A percentile compares a stretch with the other conserved stretches of the same genome.
Conservation (phyloP, 2,113 vertebrate species). For the Ochotona princeps region DNA sequence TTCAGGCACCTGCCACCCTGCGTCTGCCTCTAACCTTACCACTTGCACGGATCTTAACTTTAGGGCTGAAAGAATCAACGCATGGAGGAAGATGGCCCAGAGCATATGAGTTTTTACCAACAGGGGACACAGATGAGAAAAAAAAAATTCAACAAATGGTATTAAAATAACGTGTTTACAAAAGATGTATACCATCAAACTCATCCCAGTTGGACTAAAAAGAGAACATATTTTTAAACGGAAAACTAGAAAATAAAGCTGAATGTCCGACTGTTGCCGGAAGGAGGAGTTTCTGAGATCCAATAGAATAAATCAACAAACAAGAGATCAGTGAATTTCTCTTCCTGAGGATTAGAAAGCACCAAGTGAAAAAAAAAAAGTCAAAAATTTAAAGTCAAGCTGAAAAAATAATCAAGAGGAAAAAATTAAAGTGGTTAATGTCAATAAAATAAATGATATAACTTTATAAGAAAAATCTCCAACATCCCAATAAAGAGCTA, state of each 20-base stretch:
- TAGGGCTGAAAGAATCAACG: constrained; percentile 41
- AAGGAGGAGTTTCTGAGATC: constrained; percentile 47
- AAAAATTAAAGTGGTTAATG: constrained; percentile 1
- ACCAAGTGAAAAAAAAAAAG: not conserved
- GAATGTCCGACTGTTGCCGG: constrained; percentile 42
- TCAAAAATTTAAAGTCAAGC: constrained; percentile 22
- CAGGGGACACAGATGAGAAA: constrained; percentile 48
- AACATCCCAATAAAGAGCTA: not conserved
- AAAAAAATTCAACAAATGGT: constrained; percentile 23
- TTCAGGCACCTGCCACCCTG: not conserved
- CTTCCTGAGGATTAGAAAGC: constrained; percentile 17
- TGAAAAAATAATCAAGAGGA: constrained; percentile 42
- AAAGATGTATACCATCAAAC: not conserved
- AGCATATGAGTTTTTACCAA: constrained; percentile 17
- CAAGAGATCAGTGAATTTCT: constrained; percentile 50
- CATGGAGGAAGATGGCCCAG: constrained; percentile 6
- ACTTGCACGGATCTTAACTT: constrained; percentile 54
- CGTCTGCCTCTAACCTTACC: not conserved
- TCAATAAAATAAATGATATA: not conserved
- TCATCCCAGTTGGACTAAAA: constrained; percentile 2
- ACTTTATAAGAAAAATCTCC: constrained; percentile 20
- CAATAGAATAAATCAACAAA: constrained; percentile 24
- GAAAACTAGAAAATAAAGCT: not conserved
- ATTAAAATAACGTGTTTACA: not conserved
- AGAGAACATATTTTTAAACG: constrained; percentile 32